These are phyloP conservation scores for Andrena bucephala DNA, from an alignment of 2,888 invertebrate genomes.

Conservation along the genomic window DNA sequence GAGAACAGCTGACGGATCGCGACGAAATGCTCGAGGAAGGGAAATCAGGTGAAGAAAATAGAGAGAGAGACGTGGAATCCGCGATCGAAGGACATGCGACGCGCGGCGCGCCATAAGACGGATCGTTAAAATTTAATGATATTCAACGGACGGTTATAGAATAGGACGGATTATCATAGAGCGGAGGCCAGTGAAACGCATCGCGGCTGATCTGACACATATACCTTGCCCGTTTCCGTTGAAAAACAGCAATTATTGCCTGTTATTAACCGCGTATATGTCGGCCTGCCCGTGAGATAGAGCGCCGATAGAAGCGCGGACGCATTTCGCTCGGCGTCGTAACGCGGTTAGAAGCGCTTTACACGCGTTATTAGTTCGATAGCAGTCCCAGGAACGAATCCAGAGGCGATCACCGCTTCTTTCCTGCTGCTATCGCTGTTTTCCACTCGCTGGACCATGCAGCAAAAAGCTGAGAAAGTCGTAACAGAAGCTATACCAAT, in stretches of 20 bases:
- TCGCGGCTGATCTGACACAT: conserved; percentile 47
- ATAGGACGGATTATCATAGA: conserved; percentile 72
- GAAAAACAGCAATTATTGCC: conserved; percentile 67
- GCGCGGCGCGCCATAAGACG: conserved; percentile 56
- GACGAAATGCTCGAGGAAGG: neutral
- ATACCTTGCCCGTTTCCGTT: conserved; percentile 53
- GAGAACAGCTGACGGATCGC: no score
- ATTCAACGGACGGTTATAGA: conserved; percentile 70
- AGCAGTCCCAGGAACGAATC: neutral
- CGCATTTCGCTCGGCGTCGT: conserved; percentile 26
- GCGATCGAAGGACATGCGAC: conserved; percentile 64
- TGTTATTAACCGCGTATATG: conserved; percentile 55
- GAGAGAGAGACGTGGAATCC: conserved; percentile 6
- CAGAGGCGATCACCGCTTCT: neutral
- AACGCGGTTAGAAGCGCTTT: conserved; percentile 27
- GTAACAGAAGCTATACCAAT: neutral
- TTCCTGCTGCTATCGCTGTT: neutral
- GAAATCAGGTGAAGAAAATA: neutral
- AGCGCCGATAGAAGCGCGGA: conserved; percentile 20
- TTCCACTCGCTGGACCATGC: neutral
- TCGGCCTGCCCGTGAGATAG: conserved; percentile 34
- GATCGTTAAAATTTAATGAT: conserved; percentile 74
- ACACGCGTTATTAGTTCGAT: conserved; percentile 15
- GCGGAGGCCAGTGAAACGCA: conserved; percentile 64
- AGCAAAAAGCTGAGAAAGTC: conserved; percentile 1